Base-by-base conservation (phyloP, 2,888 invertebrate genomes). In the Auanema freiburgensis region DNA sequence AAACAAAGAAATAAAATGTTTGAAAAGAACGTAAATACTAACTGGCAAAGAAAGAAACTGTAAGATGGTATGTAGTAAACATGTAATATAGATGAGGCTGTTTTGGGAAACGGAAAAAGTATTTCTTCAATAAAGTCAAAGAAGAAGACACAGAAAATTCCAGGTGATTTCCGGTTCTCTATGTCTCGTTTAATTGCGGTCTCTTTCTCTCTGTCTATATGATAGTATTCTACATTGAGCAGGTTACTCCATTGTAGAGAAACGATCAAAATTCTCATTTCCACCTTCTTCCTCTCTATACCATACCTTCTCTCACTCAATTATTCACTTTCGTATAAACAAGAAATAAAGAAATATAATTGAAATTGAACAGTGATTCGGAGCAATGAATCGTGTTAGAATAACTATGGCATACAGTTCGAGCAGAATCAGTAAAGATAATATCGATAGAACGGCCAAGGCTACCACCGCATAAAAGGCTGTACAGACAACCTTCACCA, bases 141-240 rank as follows among this genome's bases (percentile, higher is more conserved):
- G 16, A 21, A 46, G 16, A 18, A 46, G 46, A 16, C 46, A 16
- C 46, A 21, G 52, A 41, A 25, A 40, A 16, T 25, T 14, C 41
- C n/a, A 23, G 14, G 12, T 41, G 18, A 18, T 33, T n/a, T 24
- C 41, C 16, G 23, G 14, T n/a, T 55, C 41, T 55, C 33, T 40
- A 6, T 40, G 16, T 40, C 24, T 44, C 14, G 12, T 46, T 57
- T 46, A 18, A 12, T 44, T 16, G 42, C 57, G 10, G n/a, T 44
- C 43, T 43, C 46, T 57, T 6, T 55, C 42, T 57, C 41, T 57
- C 46, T 44, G 12, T 57, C 46, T 4, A n/a, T 57, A 33, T 33
- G 33, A 33, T 33, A 33, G 33, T 33, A 33, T 46, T 57, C 57
- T 43, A 16, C 2, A 43, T 57, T 41, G 42, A 16, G 42, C 57